Percentiles rank a stretch among this genome's conserved stretches.
Evolutionary conservation across 2,113 vertebrate species (phyloP).

Genomic region (Naja naja): DNA sequence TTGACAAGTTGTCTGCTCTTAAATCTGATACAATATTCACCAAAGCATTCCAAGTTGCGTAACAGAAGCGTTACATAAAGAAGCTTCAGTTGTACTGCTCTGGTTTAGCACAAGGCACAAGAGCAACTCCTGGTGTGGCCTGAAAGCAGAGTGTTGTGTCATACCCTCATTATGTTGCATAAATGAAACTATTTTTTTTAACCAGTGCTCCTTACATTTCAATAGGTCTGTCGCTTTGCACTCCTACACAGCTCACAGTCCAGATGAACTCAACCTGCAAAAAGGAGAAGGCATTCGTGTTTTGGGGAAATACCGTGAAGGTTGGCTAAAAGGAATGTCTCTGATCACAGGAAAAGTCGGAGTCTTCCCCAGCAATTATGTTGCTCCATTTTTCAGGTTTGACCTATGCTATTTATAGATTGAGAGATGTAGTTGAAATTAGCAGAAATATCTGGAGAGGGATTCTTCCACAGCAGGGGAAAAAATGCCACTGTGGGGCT

Average conservation of each 20-base stretch:
- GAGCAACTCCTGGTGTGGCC: rapidly evolving
- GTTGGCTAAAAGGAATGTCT: constrained; percentile 89
- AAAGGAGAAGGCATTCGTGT: constrained; percentile 91
- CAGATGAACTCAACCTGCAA: constrained; percentile 87
- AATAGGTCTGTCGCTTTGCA: constrained; percentile 87
- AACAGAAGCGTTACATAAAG: rapidly evolving
- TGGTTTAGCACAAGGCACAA: not conserved
- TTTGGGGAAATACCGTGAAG: constrained; percentile 86
- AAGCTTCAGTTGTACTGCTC: not conserved
- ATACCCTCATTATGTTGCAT: rapidly evolving
- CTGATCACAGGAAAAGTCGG: constrained; percentile 88
- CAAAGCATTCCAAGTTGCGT: rapidly evolving
- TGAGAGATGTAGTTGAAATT: not conserved
- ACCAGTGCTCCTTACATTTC: not conserved
- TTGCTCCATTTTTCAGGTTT: constrained; percentile 89
- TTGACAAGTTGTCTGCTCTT: not conserved
- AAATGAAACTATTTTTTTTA: not conserved
- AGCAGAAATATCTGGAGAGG: not conserved
- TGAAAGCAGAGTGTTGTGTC: rapidly evolving
- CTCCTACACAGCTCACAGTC: constrained; percentile 75
- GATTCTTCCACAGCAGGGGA: not conserved
- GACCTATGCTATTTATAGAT: not conserved
- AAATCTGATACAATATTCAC: not conserved
- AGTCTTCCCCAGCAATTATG: constrained; percentile 85
- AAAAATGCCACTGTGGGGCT: not conserved